Conservation (phyloP, 1,140 invertebrate genomes). For the Drosophila murphyi region DNA sequence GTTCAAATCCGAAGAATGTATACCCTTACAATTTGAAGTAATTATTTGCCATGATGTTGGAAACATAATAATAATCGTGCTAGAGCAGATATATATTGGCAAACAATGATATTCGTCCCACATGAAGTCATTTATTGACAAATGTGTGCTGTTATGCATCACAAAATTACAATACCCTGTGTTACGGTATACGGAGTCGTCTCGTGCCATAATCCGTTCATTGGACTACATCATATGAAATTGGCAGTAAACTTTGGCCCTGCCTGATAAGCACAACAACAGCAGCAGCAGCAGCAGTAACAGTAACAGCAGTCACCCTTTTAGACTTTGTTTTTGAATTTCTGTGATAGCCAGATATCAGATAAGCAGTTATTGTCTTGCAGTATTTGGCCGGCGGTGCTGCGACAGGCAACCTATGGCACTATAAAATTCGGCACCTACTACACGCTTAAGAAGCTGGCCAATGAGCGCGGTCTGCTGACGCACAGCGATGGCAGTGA, state of each 20-base stretch:
- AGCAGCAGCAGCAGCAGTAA: background rate
- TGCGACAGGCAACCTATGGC: constrained; percentile 97
- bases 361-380: constrained; percentile 10
- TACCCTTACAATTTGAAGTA: too few relatives aligned
- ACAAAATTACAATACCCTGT: background rate
- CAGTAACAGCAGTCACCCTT: constrained; percentile 25
- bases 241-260: constrained; percentile 59
- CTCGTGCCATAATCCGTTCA: constrained; percentile 40
- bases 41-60: too few relatives aligned
- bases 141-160: too few relatives aligned
- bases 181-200: constrained; percentile 13
- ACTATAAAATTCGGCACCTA: constrained; percentile 99
- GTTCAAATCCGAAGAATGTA: too few relatives aligned
- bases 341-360: constrained; percentile 28
- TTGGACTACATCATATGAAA: constrained; percentile 16
- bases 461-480: constrained; percentile 86
- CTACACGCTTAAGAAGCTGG: constrained; percentile 93
- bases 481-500: constrained; percentile 87
- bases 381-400: constrained; percentile 95
- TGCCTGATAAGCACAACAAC: constrained; percentile 36
- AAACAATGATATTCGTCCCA: too few relatives aligned
- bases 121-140: too few relatives aligned
- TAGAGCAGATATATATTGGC: too few relatives aligned
- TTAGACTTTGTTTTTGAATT: constrained; percentile 51
- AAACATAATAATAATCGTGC: too few relatives aligned